These are phyloP conservation scores for Melanogrammus aeglefinus DNA, from an alignment of 2,797 vertebrate genomes.

Conservation along the genomic window DNA sequence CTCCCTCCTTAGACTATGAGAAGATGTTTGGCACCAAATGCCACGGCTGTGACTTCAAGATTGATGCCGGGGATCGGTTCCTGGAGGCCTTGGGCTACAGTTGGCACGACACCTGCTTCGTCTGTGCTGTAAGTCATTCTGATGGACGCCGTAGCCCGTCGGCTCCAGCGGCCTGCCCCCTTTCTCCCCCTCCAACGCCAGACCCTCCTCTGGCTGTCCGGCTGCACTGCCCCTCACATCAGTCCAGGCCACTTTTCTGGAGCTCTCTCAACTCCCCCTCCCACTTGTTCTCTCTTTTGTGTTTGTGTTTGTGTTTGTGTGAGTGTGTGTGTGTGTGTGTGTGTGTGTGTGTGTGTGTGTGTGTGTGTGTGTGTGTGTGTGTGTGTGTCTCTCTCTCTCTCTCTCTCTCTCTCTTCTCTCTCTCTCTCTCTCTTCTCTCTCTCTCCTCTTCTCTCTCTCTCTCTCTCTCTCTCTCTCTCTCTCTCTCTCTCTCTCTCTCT, in stretches of 20 bases:
- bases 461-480: too few relatives aligned
- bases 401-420: too few relatives aligned
- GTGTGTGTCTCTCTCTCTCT: too few relatives aligned
- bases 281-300: neutral
- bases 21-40: conserved; percentile 99
- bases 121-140: conserved; percentile 90
- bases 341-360: too few relatives aligned
- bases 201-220: conserved; percentile 35
- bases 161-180: conserved; percentile 30
- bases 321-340: too few relatives aligned
- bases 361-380: too few relatives aligned
- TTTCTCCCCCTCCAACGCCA: conserved; percentile 18
- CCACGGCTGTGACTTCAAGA: conserved; percentile 98
- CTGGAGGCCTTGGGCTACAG: conserved; percentile 98
- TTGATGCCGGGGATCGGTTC: conserved; percentile 96
- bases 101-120: conserved; percentile 99
- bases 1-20: conserved; percentile 83
- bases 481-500: too few relatives aligned
- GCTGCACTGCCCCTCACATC: conserved; percentile 47
- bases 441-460: neutral
- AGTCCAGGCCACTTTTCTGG: conserved; percentile 12
- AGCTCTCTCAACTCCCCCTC: neutral
- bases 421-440: too few relatives aligned
- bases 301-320: too few relatives aligned
- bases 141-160: conserved; percentile 55